phyloP scores from a whole-genome alignment of 2,113 vertebrate genomes.

The Chelonoidis abingdonii region DNA sequence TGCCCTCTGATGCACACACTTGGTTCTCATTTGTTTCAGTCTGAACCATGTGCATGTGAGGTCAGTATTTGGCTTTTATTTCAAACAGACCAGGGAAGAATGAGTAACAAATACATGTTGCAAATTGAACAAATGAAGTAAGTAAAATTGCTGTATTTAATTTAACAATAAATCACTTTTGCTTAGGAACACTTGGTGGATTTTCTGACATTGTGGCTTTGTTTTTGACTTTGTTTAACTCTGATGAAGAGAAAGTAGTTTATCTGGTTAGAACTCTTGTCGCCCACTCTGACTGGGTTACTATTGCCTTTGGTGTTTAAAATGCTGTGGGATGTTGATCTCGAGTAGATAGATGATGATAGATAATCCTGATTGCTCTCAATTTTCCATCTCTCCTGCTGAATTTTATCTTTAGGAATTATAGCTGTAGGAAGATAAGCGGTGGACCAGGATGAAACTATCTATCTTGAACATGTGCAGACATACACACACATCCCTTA shows the following conservation, averaged over 20 bases:
- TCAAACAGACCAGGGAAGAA: slow-evolving; percentile 57
- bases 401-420: background rate
- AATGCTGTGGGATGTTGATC: background rate
- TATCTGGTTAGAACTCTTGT: background rate
- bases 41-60: slow-evolving; percentile 54
- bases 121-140: slow-evolving; percentile 11
- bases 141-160: slow-evolving; percentile 33
- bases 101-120: slow-evolving; percentile 38
- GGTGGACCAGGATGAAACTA: background rate
- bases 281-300: background rate
- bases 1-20: slow-evolving; percentile 27
- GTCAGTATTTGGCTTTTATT: slow-evolving; percentile 64
- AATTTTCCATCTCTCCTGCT: background rate
- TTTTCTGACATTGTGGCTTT: background rate
- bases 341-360: background rate
- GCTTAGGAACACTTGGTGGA: background rate
- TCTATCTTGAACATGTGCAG: background rate
- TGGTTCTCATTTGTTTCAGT: slow-evolving; percentile 42
- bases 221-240: background rate
- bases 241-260: background rate
- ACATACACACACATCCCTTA: background rate
- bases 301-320: background rate
- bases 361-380: background rate
- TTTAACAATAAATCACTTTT: slow-evolving; percentile 28
- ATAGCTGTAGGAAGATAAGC: background rate